phyloP scores from a whole-genome alignment of 2,113 vertebrate species.

The Zosterops hypoxanthus region DNA sequence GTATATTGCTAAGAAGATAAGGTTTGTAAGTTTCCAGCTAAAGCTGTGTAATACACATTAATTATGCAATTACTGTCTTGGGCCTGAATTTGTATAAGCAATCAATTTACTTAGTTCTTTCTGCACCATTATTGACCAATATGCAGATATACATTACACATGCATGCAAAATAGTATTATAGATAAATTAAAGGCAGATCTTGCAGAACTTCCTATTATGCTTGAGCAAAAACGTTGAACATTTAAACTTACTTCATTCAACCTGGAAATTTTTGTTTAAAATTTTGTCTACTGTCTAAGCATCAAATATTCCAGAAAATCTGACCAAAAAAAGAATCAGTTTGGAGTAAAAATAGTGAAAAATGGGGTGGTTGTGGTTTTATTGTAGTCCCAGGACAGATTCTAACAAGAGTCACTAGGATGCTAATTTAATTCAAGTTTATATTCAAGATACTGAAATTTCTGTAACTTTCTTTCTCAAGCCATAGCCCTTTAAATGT shows the following conservation, averaged over 20 bases:
- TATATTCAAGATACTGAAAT: not conserved
- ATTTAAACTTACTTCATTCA: not conserved
- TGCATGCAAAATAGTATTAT: not conserved
- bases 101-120: not conserved
- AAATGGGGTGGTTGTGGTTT: rapidly evolving
- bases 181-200: not conserved
- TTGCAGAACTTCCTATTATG: not conserved
- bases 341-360: not conserved
- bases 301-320: not conserved
- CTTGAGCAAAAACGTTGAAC: not conserved
- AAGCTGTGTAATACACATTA: conserved; percentile 38
- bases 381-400: not conserved
- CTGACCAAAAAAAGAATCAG: not conserved
- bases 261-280: not conserved
- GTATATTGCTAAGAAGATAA: conserved; percentile 42
- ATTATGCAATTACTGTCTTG: conserved; percentile 51
- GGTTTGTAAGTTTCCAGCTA: conserved; percentile 13
- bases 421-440: not conserved
- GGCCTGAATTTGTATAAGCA: not conserved
- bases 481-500: not conserved
- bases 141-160: not conserved
- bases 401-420: not conserved
- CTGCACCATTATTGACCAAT: not conserved
- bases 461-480: not conserved
- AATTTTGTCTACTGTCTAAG: not conserved